Evolutionary conservation across 2,113 vertebrate species (phyloP).

Genomic region (Alces alces): DNA sequence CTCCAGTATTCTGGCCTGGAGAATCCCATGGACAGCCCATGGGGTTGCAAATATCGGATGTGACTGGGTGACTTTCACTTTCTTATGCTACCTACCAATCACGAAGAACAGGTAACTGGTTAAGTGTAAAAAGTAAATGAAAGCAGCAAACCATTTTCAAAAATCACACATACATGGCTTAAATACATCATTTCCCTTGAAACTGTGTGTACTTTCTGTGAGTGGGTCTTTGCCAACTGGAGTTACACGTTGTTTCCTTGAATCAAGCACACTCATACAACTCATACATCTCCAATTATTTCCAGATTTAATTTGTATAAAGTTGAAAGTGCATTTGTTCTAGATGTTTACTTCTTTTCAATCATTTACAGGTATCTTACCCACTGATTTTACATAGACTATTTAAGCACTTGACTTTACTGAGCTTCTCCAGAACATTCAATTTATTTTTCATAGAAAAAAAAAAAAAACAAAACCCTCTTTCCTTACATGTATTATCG

Average conservation of each 20-base stretch:
- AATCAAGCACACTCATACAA: not conserved
- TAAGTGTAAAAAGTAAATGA: not conserved
- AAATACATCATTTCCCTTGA: conserved; percentile 2
- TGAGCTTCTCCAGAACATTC: not conserved
- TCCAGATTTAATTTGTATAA: not conserved
- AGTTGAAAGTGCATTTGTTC: not conserved
- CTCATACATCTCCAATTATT: not conserved
- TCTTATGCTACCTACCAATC: not conserved
- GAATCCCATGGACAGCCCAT: not conserved
- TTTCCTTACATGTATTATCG: not conserved
- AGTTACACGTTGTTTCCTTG: not conserved
- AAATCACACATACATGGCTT: not conserved
- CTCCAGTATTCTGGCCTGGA: not conserved
- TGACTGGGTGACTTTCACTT: not conserved
- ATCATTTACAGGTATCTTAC: not conserved
- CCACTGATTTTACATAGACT: not conserved
- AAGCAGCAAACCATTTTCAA: not conserved
- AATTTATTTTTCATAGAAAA: not conserved
- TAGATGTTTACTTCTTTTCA: not conserved
- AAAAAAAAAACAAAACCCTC: not conserved
- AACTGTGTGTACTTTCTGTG: not conserved
- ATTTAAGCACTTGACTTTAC: not conserved
- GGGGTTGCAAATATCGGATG: not conserved
- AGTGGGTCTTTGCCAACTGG: not conserved
- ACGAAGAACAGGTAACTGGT: not conserved